Evolutionary conservation across 2,888 invertebrate species (phyloP), one percentile per base, ranked within the genome.

Genomic region (Matsumyia berberina): DNA sequence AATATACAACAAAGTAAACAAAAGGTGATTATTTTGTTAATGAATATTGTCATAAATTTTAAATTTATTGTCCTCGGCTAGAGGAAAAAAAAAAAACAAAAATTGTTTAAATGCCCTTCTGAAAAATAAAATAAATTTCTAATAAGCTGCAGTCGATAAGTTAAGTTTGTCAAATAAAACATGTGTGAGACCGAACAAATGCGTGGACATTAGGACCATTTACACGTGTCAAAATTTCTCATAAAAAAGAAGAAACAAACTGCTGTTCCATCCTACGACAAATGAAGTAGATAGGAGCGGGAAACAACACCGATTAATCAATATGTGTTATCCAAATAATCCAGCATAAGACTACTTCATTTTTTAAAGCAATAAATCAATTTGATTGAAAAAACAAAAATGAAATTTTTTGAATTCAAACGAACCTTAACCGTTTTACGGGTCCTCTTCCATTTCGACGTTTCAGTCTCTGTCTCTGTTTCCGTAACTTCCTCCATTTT

Each of bases 371-470:
- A 67, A 67, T 67, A 53, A 67, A 53, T 67, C 12, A 53, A 8
- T 6, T 15, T 24, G 24, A 24, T 24, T n/a, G 24, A 19, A 29
- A 2, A 8, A 64, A 37, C 17, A 46, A 46, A 19, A 35, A 35
- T 24, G 29, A n/a, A n/a, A n/a, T n/a, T n/a, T n/a, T n/a, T n/a
- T n/a, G n/a, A 24, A 31, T 70, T 12, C 35, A 5, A 35, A 77
- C 77, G 31, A 74, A 86, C 72, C 83, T 72, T 86, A 46, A 85
- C 69, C 49, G 83, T 86, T 44, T 55, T 83, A 11, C 79, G 66
- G 46, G 83, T 83, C 55, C 35, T 72, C 53, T 37, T 80, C 86
- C 86, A 86, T 77, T 83, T 72, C 1, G 80, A 67, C 31, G 74
- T 51, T 60, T 79, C 46, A 44, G 85, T 80, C 76, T 74, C 64